Evolutionary conservation across 2,888 invertebrate genomes (phyloP), one percentile per base, ranked within the genome.

Genomic region (Agonopterix arenella): DNA sequence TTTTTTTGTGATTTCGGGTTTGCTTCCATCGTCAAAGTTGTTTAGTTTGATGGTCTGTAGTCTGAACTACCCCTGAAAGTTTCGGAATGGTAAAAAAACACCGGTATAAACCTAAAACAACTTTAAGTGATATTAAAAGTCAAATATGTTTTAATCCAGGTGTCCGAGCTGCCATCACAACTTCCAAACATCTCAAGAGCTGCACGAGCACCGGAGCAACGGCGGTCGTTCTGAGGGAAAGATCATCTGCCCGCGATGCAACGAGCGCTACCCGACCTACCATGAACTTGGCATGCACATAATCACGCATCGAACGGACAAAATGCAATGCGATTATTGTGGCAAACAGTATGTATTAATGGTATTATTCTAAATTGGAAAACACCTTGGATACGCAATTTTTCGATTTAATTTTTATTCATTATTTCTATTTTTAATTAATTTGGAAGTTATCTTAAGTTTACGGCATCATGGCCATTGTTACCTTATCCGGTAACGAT

Each of bases 181-280:
- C 59, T 89, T 89, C 60, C 84, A 80, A 61, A 84, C 85, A 7
- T 89, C 89, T 1, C 81, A 80, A 60, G 86, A 88, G 53, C 57
- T 89, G 36, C 53, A 59, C 1, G 89, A 89, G 46, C 89, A 89
- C 61, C 79, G 83, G 58, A 79, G 57, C 46, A 88, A 89, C 50
- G 89, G 89, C 5, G 89, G 89, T 1, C 70, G 80, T 3, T 78
- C 83, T 0, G 84, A 84, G 57, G 89, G 89, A 53, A 85, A 84
- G 62, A 79, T 89, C 13, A 4, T 70, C 8, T 89, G 89, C 51
- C 86, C 88, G 1, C 68, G 83, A 5, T 89, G 89, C 59, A 65
- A 79, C 0, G 85, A 88, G 49, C 73, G 78, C 4, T 89, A 68
- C 50, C 88, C 89, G 1, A 88, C 89, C 0, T 88, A 85, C 63